phyloP scores from a whole-genome alignment of 2,113 vertebrate genomes.

The Suricata suricatta region DNA sequence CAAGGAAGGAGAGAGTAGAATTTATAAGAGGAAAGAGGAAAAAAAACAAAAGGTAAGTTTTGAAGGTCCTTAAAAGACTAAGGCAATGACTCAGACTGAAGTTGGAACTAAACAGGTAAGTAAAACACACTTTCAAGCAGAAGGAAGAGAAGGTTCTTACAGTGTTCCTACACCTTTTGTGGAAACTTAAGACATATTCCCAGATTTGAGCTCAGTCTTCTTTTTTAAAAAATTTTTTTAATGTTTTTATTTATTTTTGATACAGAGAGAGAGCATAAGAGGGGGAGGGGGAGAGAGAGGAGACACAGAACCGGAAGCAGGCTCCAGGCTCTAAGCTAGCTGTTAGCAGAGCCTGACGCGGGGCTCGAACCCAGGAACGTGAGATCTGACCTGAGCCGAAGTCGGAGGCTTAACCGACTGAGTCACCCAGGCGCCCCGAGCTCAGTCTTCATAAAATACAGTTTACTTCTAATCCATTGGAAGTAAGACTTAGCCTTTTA shows the following conservation, averaged over 20 bases:
- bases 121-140: neutral
- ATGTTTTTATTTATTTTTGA: too few relatives aligned
- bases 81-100: neutral
- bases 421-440: neutral
- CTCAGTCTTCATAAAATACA: neutral
- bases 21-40: neutral
- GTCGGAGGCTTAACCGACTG: too few relatives aligned
- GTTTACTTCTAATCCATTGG: neutral
- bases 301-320: too few relatives aligned
- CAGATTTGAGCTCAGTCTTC: neutral
- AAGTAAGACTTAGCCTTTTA: slow-evolving; percentile 16
- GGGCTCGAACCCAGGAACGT: too few relatives aligned
- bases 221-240: neutral
- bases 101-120: neutral
- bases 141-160: neutral
- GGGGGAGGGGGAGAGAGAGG: too few relatives aligned
- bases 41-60: neutral
- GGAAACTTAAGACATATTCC: neutral
- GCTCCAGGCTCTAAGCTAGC: too few relatives aligned
- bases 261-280: too few relatives aligned
- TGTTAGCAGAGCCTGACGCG: too few relatives aligned
- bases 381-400: too few relatives aligned
- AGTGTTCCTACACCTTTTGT: neutral
- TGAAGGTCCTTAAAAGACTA: neutral
- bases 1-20: neutral